Evolutionary conservation across 1,140 invertebrate species (phyloP), one percentile per base, ranked within the genome.

Genomic region (Amphibalanus amphitrite): DNA sequence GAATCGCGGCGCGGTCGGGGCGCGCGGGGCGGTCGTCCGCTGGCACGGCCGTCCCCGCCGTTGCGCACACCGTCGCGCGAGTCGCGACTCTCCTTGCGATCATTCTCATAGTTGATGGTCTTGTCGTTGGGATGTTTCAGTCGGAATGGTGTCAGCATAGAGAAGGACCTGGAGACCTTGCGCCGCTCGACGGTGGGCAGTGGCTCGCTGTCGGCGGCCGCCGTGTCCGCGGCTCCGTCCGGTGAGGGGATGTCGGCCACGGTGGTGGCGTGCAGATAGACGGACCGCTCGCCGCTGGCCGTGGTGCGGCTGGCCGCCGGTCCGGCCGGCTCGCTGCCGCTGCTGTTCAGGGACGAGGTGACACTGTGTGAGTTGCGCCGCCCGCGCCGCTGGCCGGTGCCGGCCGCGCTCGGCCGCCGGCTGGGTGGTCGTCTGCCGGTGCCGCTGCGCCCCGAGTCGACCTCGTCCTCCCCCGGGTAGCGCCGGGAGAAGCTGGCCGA

Each of bases 121-220:
- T 71, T 73, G 69, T 75, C 75, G 10, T 72, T 33, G 67, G 74
- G 70, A 69, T 76, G 73, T 67, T 86, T 84, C 0, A 90, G 90
- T 71, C 86, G 87, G 90, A 90, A 92, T 0, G 90, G 90, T 0
- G 90, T 88, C 73, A 92, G 83, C 67, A 92, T 86, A 6, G 89
- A 91, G 73, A 92, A 89, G 40, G 89, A 91, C 64, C 90, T 85
- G 0, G 89, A 90, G n/a, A 91, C 76, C 70, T 76, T 76, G 64
- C 74, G 74, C 17, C 72, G 72, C 69, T 74, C 73, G 40, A 72
- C 65, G 67, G 70, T 71, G 10, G 71, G 64, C 26, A 40, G 69
- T 10, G 67, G 30, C 67, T 73, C 90, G 84, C 67, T 71, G 33
- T 74, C 76, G 8, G 65, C 70, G 20, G 47, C 70, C 17, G 65